These are phyloP conservation scores for Tolypeutes matacus DNA, from an alignment of 2,797 vertebrate genomes.

Conservation along the genomic window DNA sequence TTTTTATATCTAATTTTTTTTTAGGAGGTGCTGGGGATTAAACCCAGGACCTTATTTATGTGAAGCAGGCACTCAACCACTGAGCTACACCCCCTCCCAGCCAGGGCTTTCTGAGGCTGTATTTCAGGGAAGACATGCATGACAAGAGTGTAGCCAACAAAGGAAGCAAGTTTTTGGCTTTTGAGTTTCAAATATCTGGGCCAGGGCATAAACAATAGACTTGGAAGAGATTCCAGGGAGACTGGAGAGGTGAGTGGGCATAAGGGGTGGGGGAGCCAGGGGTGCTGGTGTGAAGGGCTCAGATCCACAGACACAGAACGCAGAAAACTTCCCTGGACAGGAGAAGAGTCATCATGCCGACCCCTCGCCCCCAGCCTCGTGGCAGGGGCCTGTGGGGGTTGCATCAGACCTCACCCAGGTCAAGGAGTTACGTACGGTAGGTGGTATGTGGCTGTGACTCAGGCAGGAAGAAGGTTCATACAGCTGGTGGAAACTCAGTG, in stretches of 20 bases:
- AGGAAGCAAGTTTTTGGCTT: neutral
- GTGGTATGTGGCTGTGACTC: neutral
- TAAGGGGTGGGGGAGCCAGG: neutral
- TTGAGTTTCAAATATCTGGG: neutral
- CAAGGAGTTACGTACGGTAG: neutral
- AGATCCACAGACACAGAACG: neutral
- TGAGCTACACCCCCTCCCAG: too few species aligned
- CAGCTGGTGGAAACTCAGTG: too few species aligned
- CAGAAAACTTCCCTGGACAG: too few species aligned
- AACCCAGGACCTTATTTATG: too few species aligned
- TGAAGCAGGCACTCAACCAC: too few species aligned
- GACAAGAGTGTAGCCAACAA: neutral
- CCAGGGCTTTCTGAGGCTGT: neutral
- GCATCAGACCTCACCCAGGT: neutral
- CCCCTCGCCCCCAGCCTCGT: neutral
- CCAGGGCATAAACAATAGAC: neutral
- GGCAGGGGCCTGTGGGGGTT: neutral
- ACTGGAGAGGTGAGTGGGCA: neutral
- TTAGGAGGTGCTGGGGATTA: too few species aligned
- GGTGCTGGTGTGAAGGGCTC: neutral
- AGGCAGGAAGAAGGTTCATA: neutral
- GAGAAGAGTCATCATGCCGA: neutral
- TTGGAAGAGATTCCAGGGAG: neutral
- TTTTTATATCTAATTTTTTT: too few species aligned
- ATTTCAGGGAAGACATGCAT: neutral